Evolutionary conservation across 2,797 vertebrate species (phyloP), one percentile per base, ranked within the genome.

Genomic region (Peromyscus melanophrys): DNA sequence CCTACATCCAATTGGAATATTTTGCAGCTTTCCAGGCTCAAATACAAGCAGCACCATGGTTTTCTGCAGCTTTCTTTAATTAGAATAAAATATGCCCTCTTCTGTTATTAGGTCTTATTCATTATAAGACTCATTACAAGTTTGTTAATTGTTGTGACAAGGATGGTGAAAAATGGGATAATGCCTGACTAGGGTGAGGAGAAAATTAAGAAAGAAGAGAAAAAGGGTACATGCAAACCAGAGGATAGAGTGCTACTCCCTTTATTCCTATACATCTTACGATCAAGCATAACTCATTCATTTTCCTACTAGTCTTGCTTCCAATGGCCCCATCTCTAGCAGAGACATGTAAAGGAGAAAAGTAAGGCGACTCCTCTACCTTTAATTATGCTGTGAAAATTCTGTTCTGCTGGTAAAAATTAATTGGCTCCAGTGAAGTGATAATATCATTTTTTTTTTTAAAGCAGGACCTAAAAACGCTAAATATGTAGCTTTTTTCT

Each of bases 331-430:
- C 73, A 43, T 81, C 46, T 46, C 13, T 90, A 37, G 40, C 81
- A 96, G 65, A 87, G 57, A 73, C 9, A 40, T 29, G 61, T 49
- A 80, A 1, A 55, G 31, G 43, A 96, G 52, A 71, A 95, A 93
- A 92, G 43, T 29, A 25, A 84, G 34, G 52, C 71, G 78, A 92
- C 75, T 95, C 71, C 23, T 37, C 12, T 87, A 29, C 0, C 29
- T 11, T 92, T 61, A 96, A 76, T 85, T 93, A 84, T 75, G 40
- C 7, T 88, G 75, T 90, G n/a, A 86, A 37, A 92, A 31, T 71
- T 73, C 21, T 75, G 55, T 52, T 78, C 40, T 82, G 59, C 4
- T 90, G 94, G 92, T 61, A 69, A 97, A 93, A 88, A 34, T 1
- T 75, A 89, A 59, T 63, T 75, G 82, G 37, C 10, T 46, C 21